Conservation (phyloP, 2,797 vertebrate species). For the Propithecus perrieri region DNA sequence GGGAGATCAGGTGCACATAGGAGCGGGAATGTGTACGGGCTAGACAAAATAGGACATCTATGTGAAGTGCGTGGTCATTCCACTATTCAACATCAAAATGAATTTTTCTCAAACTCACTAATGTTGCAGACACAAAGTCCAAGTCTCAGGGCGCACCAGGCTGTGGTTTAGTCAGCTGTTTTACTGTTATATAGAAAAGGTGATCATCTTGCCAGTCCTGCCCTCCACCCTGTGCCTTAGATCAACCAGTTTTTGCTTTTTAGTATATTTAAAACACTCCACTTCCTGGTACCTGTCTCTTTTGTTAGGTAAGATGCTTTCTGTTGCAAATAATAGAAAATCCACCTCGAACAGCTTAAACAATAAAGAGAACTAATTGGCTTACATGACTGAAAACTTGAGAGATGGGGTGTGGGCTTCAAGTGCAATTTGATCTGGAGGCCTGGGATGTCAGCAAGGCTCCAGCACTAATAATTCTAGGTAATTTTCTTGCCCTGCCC, state of each 20-base stretch:
- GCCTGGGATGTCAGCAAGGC: background rate
- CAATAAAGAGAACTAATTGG: background rate
- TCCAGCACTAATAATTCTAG: background rate
- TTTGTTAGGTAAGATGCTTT: conserved; percentile 10
- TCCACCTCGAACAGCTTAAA: background rate
- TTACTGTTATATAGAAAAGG: background rate
- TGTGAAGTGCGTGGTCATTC: background rate
- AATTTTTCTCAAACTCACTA: background rate
- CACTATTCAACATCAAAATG: background rate
- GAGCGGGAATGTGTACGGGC: background rate
- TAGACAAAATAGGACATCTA: background rate
- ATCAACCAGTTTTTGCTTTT: background rate
- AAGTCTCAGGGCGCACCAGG: background rate
- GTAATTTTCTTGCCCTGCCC: background rate
- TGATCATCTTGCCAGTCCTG: background rate
- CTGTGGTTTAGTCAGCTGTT: background rate
- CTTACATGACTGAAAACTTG: background rate
- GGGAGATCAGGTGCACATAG: background rate
- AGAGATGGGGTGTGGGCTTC: background rate
- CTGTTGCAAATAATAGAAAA: background rate
- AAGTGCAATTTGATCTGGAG: background rate
- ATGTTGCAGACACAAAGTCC: background rate
- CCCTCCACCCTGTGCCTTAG: background rate
- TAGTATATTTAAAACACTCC: background rate
- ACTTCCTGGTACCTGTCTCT: background rate